Percentiles rank a stretch among this genome's conserved stretches.
Evolutionary conservation across 2,888 invertebrate genomes (phyloP).

Genomic region (Trichopoda pennipes): DNA sequence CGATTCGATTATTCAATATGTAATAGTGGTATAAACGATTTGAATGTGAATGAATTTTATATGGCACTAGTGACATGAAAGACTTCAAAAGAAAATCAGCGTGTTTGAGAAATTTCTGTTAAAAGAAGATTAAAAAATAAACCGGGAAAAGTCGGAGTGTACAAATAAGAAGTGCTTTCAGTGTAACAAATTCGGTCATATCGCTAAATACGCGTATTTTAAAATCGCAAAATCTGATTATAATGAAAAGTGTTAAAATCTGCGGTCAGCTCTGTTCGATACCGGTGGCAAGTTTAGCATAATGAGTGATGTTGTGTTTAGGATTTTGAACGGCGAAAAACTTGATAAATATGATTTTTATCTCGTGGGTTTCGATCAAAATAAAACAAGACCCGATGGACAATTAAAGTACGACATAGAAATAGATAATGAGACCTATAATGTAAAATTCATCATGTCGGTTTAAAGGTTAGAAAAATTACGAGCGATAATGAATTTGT

Average conservation of each 20-base stretch:
- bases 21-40: constrained; percentile 76
- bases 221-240: constrained; percentile 21
- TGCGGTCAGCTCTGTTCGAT: constrained; percentile 39
- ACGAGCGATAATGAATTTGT: constrained; percentile 4
- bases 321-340: neutral
- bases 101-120: constrained; percentile 30
- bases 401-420: constrained; percentile 8
- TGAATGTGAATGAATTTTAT: constrained; percentile 52
- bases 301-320: constrained; percentile 9
- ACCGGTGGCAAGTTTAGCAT: constrained; percentile 43
- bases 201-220: constrained; percentile 33
- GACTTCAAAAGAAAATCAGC: constrained; percentile 58
- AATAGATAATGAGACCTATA: constrained; percentile 29
- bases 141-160: constrained; percentile 38
- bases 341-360: constrained; percentile 6
- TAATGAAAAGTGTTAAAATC: constrained; percentile 29
- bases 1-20: constrained; percentile 75
- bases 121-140: constrained; percentile 10
- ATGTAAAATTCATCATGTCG: constrained; percentile 24
- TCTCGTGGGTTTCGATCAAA: constrained; percentile 21
- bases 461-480: constrained; percentile 17
- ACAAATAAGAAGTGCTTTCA: constrained; percentile 43
- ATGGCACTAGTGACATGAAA: constrained; percentile 52
- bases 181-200: constrained; percentile 53
- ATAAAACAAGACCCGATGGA: constrained; percentile 17